Conservation (phyloP, 2,113 vertebrate species). For the Tupaia tana region DNA sequence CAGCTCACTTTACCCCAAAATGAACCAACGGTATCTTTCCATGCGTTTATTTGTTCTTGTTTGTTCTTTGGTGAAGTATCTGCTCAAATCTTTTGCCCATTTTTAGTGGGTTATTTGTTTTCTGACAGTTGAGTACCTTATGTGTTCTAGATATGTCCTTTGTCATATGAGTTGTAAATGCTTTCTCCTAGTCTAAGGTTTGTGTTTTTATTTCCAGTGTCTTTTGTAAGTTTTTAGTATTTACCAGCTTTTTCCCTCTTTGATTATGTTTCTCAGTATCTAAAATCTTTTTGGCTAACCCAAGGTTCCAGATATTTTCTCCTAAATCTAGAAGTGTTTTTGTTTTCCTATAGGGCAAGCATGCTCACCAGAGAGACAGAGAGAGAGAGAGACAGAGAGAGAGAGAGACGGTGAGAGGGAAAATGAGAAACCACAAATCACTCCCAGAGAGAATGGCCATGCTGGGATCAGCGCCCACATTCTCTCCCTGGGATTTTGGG, state of each 20-base stretch:
- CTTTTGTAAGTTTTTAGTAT: constrained; percentile 17
- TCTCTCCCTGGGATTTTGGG: too few relatives aligned
- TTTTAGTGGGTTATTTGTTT: constrained; percentile 5
- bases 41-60: neutral
- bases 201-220: neutral
- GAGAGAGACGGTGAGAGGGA: too few relatives aligned
- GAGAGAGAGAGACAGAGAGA: too few relatives aligned
- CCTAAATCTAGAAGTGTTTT: neutral
- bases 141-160: neutral
- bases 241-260: neutral
- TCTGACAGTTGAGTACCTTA: neutral
- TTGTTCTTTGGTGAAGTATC: neutral
- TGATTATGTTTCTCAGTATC: neutral
- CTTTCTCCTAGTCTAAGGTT: neutral
- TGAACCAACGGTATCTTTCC: neutral
- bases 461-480: too few relatives aligned
- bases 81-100: neutral
- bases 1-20: neutral
- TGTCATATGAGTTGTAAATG: neutral
- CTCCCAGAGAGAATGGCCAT: too few relatives aligned
- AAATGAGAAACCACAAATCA: too few relatives aligned
- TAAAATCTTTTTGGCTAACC: neutral
- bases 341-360: too few relatives aligned
- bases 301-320: neutral
- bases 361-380: too few relatives aligned